Conservation (phyloP, 2,888 invertebrate genomes). For the Lathronympha strigana region DNA sequence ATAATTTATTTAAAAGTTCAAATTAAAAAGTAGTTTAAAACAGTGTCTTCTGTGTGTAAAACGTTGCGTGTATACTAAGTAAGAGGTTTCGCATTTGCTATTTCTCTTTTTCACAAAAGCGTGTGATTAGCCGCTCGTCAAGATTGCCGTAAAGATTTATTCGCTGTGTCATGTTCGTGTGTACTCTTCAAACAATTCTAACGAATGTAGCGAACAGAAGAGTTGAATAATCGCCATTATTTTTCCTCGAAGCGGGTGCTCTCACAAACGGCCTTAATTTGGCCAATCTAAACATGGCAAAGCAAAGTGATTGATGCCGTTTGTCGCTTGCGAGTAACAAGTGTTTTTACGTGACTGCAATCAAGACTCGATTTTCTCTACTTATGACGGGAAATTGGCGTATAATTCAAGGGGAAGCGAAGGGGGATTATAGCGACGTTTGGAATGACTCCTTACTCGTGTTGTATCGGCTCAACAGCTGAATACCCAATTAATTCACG, state of each 20-base stretch:
- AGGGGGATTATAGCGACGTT: slow-evolving; percentile 28
- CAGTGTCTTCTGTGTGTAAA: too few relatives aligned
- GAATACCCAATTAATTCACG: slow-evolving; percentile 33
- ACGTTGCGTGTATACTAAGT: not conserved
- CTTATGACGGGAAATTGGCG: slow-evolving; percentile 62
- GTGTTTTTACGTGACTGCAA: slow-evolving; percentile 75
- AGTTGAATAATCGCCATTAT: slow-evolving; percentile 73
- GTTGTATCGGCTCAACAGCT: slow-evolving; percentile 23
- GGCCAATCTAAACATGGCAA: slow-evolving; percentile 73
- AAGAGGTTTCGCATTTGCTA: slow-evolving; percentile 39
- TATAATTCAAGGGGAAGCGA: slow-evolving; percentile 52
- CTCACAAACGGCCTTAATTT: slow-evolving; percentile 69
- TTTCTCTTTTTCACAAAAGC: slow-evolving; percentile 18
- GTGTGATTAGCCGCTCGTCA: slow-evolving; percentile 23
- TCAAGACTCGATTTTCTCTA: slow-evolving; percentile 58
- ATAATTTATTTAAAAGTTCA: too few relatives aligned
- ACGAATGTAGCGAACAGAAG: slow-evolving; percentile 51
- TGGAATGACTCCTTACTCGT: slow-evolving; percentile 23
- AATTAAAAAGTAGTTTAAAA: too few relatives aligned
- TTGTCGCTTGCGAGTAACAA: slow-evolving; percentile 67
- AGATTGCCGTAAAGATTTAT: slow-evolving; percentile 36
- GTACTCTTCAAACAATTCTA: slow-evolving; percentile 41
- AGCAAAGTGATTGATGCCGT: slow-evolving; percentile 63
- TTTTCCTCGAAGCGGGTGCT: slow-evolving; percentile 63
- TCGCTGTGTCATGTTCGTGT: slow-evolving; percentile 40